Base-by-base conservation (phyloP, 1,140 invertebrate species). In the Augochlora pura region DNA sequence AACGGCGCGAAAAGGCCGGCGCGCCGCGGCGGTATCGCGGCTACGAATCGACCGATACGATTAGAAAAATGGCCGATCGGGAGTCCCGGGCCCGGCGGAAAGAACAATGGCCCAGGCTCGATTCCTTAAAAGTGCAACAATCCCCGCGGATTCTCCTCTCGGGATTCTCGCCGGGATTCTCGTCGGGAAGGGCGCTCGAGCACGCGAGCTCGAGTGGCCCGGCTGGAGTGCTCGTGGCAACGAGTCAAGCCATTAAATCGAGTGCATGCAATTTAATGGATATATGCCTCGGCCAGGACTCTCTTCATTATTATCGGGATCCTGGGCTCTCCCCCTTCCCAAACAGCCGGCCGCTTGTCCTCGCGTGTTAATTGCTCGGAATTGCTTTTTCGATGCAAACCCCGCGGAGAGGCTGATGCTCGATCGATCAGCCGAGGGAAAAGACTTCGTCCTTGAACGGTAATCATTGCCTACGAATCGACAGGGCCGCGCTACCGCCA, bases 231-330 rank as follows among this genome's bases (percentile, higher is more conserved):
- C 46, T 57, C 57, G 57, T 46, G 25, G 54, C 62, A 71, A 74
- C 70, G 60, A 80, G 39, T 32, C 54, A 67, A 76, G n/a, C 80
- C 62, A 60, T 81, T 81, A 81, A 77, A 77, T 77, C 74, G 68
- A 81, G 75, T 70, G 75, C 52, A 71, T 81, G 80, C 80, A 60
- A 77, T 81, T 81, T 77, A 81, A 77, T 69, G 60, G 52, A 71
- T 81, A 52, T 71, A 63, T n/a, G 74, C 39, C 8, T 59, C 25
- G 71, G n/a, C 54, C 65, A 57, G 65, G 59, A 80, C 65, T 63
- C 71, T 46, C 71, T 46, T 69, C 65, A 25, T 76, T 80, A 69
- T 68, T 76, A 69, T 68, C 59, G 59, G 46, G 59, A 76, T 75
- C 57, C 78, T 54, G 54, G 39, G 38, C 32, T 32, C 1, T n/a